Percentiles rank a stretch among this genome's conserved stretches.
These are phyloP conservation scores for Phorcus lineatus DNA, from an alignment of 2,888 invertebrate genomes.

Conservation along the genomic window DNA sequence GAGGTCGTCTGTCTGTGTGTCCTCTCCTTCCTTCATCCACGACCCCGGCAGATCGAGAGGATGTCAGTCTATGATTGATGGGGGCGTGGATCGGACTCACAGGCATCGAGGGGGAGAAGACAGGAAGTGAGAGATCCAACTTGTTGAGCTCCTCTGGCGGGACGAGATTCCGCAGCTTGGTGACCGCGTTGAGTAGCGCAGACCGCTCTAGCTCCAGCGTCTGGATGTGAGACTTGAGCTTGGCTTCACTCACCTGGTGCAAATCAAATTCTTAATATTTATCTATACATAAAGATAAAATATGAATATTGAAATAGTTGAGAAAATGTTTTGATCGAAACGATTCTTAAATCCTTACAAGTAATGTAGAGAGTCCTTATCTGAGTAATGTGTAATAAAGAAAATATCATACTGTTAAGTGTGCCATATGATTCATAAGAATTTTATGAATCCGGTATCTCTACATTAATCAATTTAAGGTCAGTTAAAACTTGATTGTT, in stretches of 20 bases:
- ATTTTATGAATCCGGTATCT: too few relatives aligned
- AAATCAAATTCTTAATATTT: too few relatives aligned
- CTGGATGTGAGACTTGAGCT: slow-evolving; percentile 69
- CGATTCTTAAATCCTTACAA: too few relatives aligned
- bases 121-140: background rate
- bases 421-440: too few relatives aligned
- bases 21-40: background rate
- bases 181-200: slow-evolving; percentile 69
- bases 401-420: too few relatives aligned
- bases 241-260: slow-evolving; percentile 51
- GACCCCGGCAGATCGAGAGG: background rate
- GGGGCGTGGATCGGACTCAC: background rate
- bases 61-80: slow-evolving; percentile 11
- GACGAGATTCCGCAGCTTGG: slow-evolving; percentile 61
- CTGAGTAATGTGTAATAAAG: too few relatives aligned
- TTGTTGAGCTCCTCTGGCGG: slow-evolving; percentile 57
- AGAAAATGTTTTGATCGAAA: background rate
- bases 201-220: slow-evolving; percentile 72
- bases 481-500: too few relatives aligned
- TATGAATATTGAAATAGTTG: too few relatives aligned
- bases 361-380: too few relatives aligned
- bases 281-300: too few relatives aligned
- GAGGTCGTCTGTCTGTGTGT: background rate
- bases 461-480: too few relatives aligned
- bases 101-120: slow-evolving; percentile 5